A percentile compares a stretch with the other conserved stretches of the same genome.
These are phyloP conservation scores for Nephrotoma flavescens DNA, from an alignment of 2,888 invertebrate species.

Conservation along the genomic window DNA sequence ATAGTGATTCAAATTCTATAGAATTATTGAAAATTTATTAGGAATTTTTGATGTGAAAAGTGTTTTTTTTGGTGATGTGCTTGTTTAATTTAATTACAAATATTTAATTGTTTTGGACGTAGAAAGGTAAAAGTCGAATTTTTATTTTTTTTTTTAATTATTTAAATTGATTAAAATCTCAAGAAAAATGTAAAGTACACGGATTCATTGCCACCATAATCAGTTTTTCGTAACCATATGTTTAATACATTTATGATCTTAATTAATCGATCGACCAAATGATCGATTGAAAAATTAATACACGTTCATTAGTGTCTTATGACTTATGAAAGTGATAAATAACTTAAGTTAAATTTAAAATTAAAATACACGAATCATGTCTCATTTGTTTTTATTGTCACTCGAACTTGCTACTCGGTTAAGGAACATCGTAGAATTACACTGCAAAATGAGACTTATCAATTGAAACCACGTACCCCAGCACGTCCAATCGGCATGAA, in stretches of 20 bases:
- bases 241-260: neutral
- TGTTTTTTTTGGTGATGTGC: neutral
- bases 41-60: neutral
- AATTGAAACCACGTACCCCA: too few relatives aligned
- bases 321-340: neutral
- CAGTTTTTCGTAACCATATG: neutral
- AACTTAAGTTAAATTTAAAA: neutral
- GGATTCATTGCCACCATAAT: neutral
- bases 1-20: neutral
- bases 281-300: neutral
- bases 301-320: neutral
- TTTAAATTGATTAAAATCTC: neutral
- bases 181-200: neutral
- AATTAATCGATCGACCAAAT: neutral
- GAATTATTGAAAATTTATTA: neutral
- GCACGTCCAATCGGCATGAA: too few relatives aligned
- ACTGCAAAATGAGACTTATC: too few relatives aligned
- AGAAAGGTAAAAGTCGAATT: neutral
- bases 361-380: neutral
- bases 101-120: neutral
- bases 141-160: neutral
- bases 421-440: too few relatives aligned
- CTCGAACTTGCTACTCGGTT: too few relatives aligned
- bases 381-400: neutral
- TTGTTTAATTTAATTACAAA: neutral